phyloP scores from a whole-genome alignment of 2,888 invertebrate genomes.

The Acleris laterana region DNA sequence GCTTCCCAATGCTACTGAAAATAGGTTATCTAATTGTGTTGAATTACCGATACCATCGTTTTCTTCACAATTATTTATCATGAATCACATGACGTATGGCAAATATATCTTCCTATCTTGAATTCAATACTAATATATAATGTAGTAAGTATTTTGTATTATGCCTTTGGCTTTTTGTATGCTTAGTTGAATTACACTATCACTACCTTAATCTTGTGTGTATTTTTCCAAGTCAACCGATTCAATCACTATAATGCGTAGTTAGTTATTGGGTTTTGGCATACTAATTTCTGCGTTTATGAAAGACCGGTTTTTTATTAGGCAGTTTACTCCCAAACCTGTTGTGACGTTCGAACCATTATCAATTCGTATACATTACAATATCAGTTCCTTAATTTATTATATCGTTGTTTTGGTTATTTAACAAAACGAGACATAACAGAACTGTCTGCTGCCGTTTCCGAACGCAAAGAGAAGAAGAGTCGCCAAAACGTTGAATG shows the following conservation, averaged over 20 bases:
- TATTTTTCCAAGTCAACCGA: too few species aligned
- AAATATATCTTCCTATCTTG: too few species aligned
- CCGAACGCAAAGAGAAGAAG: slow-evolving; percentile 29
- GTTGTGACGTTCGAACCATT: not conserved
- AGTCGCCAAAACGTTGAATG: slow-evolving; percentile 24
- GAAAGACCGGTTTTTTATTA: too few species aligned
- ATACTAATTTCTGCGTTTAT: not conserved
- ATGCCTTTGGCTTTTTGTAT: too few species aligned
- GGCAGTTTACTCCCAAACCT: not conserved
- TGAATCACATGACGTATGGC: too few species aligned
- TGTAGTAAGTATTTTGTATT: too few species aligned
- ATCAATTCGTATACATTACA: too few species aligned
- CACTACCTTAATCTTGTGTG: not conserved
- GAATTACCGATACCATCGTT: slow-evolving; percentile 17
- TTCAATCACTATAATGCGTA: not conserved
- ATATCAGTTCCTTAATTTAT: too few species aligned
- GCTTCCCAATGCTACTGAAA: slow-evolving; percentile 15
- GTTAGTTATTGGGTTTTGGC: not conserved
- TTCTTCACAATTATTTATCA: slow-evolving; percentile 1
- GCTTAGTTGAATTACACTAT: not conserved
- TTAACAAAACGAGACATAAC: not conserved
- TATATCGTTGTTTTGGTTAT: not conserved
- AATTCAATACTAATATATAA: too few species aligned
- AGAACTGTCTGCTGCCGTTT: slow-evolving; percentile 14
- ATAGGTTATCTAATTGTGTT: slow-evolving; percentile 25